Evolutionary conservation across 1,140 invertebrate species (phyloP).

Genomic region (Pseudomyrmex gracilis): DNA sequence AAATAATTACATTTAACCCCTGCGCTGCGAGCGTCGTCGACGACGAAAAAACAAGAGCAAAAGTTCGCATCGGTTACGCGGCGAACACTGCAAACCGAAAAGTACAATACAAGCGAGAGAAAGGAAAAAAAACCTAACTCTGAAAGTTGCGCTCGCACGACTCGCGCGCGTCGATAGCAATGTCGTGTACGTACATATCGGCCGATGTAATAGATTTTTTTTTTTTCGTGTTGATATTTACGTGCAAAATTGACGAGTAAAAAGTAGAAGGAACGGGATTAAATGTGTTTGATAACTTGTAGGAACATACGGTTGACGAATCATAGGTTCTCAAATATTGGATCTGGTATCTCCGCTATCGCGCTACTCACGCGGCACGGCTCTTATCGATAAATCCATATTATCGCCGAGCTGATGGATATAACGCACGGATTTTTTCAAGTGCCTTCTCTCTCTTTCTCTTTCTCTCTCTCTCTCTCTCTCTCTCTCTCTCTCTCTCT

Average conservation of each 20-base stretch:
- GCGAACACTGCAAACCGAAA: constrained; percentile 4
- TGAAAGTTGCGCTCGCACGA: background rate
- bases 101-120: background rate
- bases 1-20: constrained; percentile 79
- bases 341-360: constrained; percentile 40
- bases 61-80: constrained; percentile 22
- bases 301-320: constrained; percentile 22
- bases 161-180: background rate
- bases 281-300: constrained; percentile 23
- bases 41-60: background rate
- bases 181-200: background rate
- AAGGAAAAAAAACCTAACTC: background rate
- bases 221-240: too few relatives aligned
- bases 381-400: constrained; percentile 42
- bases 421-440: constrained; percentile 15
- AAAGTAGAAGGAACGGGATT: background rate
- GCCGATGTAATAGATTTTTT: background rate
- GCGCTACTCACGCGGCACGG: constrained; percentile 23
- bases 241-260: background rate
- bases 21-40: constrained; percentile 15
- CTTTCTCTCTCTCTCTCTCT: too few relatives aligned
- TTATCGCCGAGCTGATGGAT: background rate
- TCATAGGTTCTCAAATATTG: constrained; percentile 56
- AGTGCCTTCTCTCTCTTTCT: background rate
- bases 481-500: background rate